A percentile compares a stretch with the other conserved stretches of the same genome.
Conservation (phyloP, 23 tunicate species). For the Ascidia mentula region DNA sequence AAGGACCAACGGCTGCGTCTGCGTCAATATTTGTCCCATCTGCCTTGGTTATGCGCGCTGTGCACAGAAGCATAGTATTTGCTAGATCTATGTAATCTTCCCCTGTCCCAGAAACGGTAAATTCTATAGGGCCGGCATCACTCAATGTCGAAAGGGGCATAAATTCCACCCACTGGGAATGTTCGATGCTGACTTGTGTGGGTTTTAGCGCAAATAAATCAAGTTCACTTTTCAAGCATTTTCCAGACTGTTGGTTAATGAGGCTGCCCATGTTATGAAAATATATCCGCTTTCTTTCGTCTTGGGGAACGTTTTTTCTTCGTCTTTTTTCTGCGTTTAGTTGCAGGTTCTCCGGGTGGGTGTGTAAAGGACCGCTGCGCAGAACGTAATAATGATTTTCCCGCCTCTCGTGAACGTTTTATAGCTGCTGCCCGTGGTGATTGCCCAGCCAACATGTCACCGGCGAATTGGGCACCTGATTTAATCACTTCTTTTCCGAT, state of each 20-base stretch:
- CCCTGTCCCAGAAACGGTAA: background rate
- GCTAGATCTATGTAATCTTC: conserved; percentile 23
- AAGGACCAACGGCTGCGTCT: conserved; percentile 14
- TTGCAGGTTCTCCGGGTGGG: too few species aligned
- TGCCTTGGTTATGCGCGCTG: background rate
- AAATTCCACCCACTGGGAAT: background rate
- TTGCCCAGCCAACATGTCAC: background rate
- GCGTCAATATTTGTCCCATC: conserved; percentile 18
- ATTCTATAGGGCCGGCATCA: conserved; percentile 7
- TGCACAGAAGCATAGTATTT: background rate
- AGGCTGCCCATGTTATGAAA: background rate
- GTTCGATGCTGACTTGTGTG: background rate
- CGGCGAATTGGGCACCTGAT: background rate
- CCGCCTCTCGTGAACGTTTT: background rate
- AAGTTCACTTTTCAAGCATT: background rate
- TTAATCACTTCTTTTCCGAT: background rate
- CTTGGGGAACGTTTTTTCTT: background rate
- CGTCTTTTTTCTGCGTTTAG: background rate
- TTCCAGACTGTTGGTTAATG: background rate
- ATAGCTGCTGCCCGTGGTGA: background rate
- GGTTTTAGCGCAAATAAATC: background rate
- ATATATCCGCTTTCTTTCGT: background rate
- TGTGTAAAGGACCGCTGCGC: too few species aligned
- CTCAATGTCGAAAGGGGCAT: background rate
- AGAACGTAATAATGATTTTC: too few species aligned